These are phyloP conservation scores for Drosophila pseudotalamancana DNA, from an alignment of 2,888 invertebrate genomes.

Conservation along the genomic window DNA sequence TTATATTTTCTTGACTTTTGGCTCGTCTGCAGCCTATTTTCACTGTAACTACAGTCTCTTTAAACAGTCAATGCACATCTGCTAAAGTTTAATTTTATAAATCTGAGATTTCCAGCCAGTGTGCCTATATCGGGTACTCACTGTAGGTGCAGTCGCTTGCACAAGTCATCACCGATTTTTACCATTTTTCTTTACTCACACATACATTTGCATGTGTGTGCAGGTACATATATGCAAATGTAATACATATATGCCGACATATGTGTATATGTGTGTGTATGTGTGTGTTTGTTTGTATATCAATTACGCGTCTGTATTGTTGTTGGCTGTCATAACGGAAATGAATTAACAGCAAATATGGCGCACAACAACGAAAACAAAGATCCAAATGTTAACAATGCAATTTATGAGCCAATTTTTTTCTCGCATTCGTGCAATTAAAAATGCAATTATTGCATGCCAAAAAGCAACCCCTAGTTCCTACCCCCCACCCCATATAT, in stretches of 20 bases:
- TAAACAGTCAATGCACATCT: too few species aligned
- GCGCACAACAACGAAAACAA: constrained; percentile 13
- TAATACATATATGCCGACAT: constrained; percentile 6
- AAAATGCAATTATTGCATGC: constrained; percentile 63
- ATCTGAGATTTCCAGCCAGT: too few species aligned
- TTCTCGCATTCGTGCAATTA: constrained; percentile 47
- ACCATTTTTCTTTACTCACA: constrained; percentile 26
- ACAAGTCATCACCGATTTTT: constrained; percentile 31
- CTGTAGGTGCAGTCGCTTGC: constrained; percentile 11
- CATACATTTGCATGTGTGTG: constrained; percentile 27
- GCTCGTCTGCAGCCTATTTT: too few species aligned
- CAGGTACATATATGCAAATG: neutral
- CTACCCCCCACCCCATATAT: too few species aligned
- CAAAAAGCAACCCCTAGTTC: neutral
- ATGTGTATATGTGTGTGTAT: constrained; percentile 28
- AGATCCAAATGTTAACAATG: constrained; percentile 18
- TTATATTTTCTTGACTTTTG: too few species aligned
- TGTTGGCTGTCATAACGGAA: constrained; percentile 69
- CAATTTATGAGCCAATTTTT: constrained; percentile 57
- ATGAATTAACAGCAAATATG: constrained; percentile 75
- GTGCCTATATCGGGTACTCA: neutral
- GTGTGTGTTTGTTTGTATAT: constrained; percentile 64
- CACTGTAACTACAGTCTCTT: neutral
- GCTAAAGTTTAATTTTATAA: too few species aligned
- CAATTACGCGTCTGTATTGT: constrained; percentile 59